Evolutionary conservation across 2,113 vertebrate genomes (phyloP).

Genomic region (Anoplopoma fimbria): DNA sequence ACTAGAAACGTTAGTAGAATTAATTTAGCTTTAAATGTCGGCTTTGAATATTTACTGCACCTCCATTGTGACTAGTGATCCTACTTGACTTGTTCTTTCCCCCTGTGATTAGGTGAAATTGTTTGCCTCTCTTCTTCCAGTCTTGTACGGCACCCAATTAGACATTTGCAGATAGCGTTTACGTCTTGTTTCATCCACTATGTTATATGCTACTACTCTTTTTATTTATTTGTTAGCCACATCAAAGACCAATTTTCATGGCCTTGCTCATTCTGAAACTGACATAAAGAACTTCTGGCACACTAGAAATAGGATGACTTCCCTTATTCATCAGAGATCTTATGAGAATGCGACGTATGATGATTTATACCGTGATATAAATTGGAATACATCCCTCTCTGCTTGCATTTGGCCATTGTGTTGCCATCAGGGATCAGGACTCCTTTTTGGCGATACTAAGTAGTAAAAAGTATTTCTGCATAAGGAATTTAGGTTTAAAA

Average conservation of each 20-base stretch:
- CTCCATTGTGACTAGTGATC: constrained; percentile 3
- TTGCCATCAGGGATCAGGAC: neutral
- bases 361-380: neutral
- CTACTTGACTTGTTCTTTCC: neutral
- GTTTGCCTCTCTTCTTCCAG: neutral
- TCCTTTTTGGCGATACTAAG: neutral
- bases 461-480: neutral
- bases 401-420: neutral
- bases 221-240: neutral
- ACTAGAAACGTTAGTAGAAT: neutral
- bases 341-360: neutral
- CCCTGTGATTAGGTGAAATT: neutral
- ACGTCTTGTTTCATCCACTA: neutral
- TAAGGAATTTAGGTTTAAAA: neutral
- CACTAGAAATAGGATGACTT: neutral
- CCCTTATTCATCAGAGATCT: neutral
- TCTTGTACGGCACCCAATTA: neutral
- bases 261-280: neutral
- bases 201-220: neutral
- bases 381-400: neutral
- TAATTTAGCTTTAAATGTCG: constrained; percentile 23
- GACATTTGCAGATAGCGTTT: neutral
- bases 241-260: neutral
- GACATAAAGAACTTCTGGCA: too few species aligned
- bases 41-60: constrained; percentile 20